Conservation (phyloP, 2,797 vertebrate genomes). For the Coregonus sp. region DNA sequence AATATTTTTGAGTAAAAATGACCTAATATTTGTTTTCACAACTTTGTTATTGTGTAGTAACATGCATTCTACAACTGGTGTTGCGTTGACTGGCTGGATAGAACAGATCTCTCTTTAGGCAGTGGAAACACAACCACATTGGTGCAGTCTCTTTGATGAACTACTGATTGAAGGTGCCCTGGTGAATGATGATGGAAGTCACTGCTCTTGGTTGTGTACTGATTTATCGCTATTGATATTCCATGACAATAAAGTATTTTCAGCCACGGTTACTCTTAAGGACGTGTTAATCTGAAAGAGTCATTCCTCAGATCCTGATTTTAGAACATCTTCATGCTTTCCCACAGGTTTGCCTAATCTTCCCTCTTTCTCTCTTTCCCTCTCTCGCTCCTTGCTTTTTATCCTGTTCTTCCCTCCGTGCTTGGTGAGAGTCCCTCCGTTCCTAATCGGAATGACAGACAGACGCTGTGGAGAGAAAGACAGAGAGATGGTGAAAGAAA, state of each 20-base stretch:
- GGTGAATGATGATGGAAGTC: neutral
- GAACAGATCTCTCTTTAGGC: slow-evolving; percentile 15
- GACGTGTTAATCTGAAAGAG: neutral
- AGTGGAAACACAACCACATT: slow-evolving; percentile 22
- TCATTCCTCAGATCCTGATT: slow-evolving; percentile 38
- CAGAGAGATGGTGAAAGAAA: slow-evolving; percentile 46
- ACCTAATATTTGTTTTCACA: no score
- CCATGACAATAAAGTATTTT: neutral
- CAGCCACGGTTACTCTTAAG: neutral
- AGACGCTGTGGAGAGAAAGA: slow-evolving; percentile 75
- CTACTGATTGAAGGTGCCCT: neutral
- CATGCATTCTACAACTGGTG: no score
- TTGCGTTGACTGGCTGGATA: no score
- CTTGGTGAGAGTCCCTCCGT: slow-evolving; percentile 70
- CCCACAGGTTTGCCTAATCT: neutral
- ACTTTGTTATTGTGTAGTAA: no score
- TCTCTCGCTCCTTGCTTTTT: slow-evolving; percentile 52
- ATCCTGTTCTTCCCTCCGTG: slow-evolving; percentile 47
- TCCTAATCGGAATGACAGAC: slow-evolving; percentile 77
- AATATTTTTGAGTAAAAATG: no score
- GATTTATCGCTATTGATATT: neutral
- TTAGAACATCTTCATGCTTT: slow-evolving; percentile 60
- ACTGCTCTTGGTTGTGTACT: no score
- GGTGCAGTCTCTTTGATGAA: neutral
- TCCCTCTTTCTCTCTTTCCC: neutral